Percentiles rank a stretch among this genome's conserved stretches.
These are phyloP conservation scores for Thunnus maccoyii DNA, from an alignment of 2,113 vertebrate genomes.

Conservation along the genomic window DNA sequence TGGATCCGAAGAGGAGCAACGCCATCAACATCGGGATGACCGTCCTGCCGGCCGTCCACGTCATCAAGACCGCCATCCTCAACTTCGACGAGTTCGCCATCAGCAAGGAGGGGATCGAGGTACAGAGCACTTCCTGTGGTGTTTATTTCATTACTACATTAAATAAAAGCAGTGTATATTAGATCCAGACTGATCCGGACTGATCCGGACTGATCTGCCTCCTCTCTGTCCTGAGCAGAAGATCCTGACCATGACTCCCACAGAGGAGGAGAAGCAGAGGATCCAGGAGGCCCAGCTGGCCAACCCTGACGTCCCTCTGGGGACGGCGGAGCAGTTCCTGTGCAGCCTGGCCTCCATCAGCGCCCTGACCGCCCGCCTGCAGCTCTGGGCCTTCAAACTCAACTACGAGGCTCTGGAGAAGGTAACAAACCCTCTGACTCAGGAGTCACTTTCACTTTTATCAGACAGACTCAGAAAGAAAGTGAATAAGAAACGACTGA, in stretches of 20 bases:
- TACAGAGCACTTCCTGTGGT: slow-evolving; percentile 57
- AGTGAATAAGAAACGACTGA: too few relatives aligned
- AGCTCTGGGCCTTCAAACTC: slow-evolving; percentile 97
- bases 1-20: slow-evolving; percentile 95
- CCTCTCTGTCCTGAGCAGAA: slow-evolving; percentile 84
- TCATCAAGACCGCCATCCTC: slow-evolving; percentile 94
- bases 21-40: slow-evolving; percentile 98
- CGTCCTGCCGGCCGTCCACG: slow-evolving; percentile 90
- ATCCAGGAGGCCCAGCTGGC: slow-evolving; percentile 94
- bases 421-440: slow-evolving; percentile 78
- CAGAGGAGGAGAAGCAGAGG: slow-evolving; percentile 94
- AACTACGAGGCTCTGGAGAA: slow-evolving; percentile 96
- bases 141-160: background rate
- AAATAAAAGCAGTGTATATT: too few relatives aligned
- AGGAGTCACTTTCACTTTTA: background rate
- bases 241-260: slow-evolving; percentile 95
- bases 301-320: slow-evolving; percentile 92
- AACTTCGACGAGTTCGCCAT: slow-evolving; percentile 97
- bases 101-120: slow-evolving; percentile 97
- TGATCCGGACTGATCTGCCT: background rate
- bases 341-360: slow-evolving; percentile 91
- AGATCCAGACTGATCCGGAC: too few relatives aligned
- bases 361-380: slow-evolving; percentile 89
- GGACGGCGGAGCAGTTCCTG: slow-evolving; percentile 94
- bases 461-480: too few relatives aligned